These are phyloP conservation scores for Manis crassicaudata DNA, from an alignment of 2,797 vertebrate species.

Conservation along the genomic window DNA sequence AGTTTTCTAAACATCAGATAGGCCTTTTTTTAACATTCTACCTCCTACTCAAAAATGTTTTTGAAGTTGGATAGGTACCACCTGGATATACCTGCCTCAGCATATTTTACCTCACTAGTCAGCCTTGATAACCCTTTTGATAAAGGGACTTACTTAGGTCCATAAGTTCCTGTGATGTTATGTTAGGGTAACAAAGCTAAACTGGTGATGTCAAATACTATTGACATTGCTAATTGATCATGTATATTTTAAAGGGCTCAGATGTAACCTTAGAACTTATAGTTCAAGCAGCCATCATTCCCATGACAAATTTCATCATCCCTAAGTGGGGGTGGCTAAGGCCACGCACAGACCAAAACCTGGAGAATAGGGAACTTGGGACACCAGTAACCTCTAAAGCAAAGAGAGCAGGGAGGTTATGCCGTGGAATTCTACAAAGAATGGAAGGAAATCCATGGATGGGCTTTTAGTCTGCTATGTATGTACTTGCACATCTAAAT, in stretches of 20 bases:
- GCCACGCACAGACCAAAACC: background rate
- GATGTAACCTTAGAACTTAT: background rate
- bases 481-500: background rate
- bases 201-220: background rate
- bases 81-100: background rate
- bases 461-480: background rate
- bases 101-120: background rate
- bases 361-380: background rate
- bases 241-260: constrained; percentile 4
- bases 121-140: background rate
- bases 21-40: background rate
- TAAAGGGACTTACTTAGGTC: background rate
- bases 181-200: background rate
- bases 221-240: background rate
- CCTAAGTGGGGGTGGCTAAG: background rate
- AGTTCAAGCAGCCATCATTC: background rate
- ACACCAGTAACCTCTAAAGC: background rate
- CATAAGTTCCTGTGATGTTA: background rate
- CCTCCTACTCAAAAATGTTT: background rate
- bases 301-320: background rate
- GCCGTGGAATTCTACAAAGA: background rate
- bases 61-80: background rate
- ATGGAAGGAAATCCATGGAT: background rate
- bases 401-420: background rate
- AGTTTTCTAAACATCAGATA: background rate